phyloP scores from a whole-genome alignment of 2,888 invertebrate species.

The Alentia gelatinosa region DNA sequence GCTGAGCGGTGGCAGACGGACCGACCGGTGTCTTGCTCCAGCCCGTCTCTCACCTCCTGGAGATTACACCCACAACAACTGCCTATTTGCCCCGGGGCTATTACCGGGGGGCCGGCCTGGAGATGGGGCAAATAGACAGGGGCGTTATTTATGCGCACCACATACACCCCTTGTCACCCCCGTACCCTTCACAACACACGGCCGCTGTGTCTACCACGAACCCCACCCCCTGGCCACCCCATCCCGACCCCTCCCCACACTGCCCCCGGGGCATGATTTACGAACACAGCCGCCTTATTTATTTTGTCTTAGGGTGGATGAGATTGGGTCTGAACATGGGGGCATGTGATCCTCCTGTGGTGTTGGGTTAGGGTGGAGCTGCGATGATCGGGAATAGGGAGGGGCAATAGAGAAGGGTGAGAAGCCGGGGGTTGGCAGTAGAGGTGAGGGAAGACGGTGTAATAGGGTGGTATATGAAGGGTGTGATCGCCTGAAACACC shows the following conservation, averaged over 20 bases:
- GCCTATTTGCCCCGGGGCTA: slow-evolving; percentile 19
- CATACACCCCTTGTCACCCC: background rate
- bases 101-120: slow-evolving; percentile 21
- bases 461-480: background rate
- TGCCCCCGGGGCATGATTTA: background rate
- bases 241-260: background rate
- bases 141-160: slow-evolving; percentile 15
- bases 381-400: no score
- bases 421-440: background rate
- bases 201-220: background rate
- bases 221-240: background rate
- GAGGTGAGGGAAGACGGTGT: background rate
- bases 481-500: background rate
- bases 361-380: background rate
- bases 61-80: slow-evolving; percentile 36
- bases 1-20: background rate
- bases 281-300: background rate
- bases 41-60: background rate
- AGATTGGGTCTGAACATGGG: slow-evolving; percentile 1
- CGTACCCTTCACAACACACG: no score
- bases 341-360: background rate
- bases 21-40: background rate
- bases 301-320: slow-evolving; percentile 25
- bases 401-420: no score
- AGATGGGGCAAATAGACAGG: slow-evolving; percentile 27